phyloP scores from a whole-genome alignment of 2,888 invertebrate species.

The Nomada ferruginata region DNA sequence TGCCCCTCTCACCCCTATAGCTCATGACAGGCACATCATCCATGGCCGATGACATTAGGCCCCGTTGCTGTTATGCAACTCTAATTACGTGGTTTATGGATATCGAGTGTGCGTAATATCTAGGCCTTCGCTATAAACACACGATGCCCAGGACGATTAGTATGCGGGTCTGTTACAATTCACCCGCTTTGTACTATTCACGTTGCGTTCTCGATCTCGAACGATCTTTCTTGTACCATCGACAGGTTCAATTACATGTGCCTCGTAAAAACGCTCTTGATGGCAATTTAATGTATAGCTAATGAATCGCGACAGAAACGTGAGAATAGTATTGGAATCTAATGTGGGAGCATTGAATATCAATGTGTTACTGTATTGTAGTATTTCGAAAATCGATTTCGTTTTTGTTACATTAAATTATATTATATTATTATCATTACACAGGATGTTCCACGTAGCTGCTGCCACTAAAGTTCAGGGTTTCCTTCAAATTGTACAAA shows the following conservation, averaged over 20 bases:
- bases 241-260: conserved; percentile 14
- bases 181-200: conserved; percentile 22
- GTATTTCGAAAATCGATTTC: no score
- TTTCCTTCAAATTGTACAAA: no score
- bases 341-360: no score
- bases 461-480: no score
- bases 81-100: conserved; percentile 18
- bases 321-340: no score
- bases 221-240: background rate
- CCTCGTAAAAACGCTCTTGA: background rate
- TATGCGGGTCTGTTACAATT: conserved; percentile 44
- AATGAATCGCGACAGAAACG: no score
- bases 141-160: conserved; percentile 44
- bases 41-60: conserved; percentile 16
- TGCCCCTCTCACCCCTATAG: no score
- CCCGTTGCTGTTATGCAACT: background rate
- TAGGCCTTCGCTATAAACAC: conserved; percentile 23
- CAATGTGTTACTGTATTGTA: no score
- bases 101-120: conserved; percentile 29
- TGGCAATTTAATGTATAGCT: no score
- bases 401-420: no score
- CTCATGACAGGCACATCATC: background rate
- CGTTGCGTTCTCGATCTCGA: conserved; percentile 11
- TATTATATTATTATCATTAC: no score
- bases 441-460: no score